Percentiles rank a stretch among this genome's conserved stretches.
Conservation (phyloP, 2,888 invertebrate species). For the Seira ritae region DNA sequence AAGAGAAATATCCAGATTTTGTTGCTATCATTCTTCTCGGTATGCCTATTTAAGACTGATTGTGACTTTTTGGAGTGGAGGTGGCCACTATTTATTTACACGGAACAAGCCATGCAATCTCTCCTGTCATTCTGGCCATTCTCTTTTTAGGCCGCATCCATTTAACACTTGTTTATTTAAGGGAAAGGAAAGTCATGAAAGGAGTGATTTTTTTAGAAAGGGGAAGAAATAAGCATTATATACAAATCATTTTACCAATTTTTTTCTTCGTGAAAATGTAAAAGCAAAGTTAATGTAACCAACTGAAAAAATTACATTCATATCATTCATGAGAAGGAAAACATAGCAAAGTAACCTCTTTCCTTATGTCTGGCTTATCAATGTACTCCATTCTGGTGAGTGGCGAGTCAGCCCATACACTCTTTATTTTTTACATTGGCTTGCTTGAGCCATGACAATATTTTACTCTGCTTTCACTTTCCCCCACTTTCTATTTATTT, state of each 20-base stretch:
- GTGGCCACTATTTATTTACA: background rate
- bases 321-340: background rate
- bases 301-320: background rate
- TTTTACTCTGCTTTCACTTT: slow-evolving; percentile 24
- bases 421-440: no score
- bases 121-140: background rate
- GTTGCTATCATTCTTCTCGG: background rate
- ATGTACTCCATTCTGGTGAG: background rate
- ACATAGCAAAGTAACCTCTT: slow-evolving; percentile 19
- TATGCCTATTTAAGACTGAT: background rate
- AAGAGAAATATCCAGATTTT: slow-evolving; percentile 17
- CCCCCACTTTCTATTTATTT: background rate
- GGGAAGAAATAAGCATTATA: no score
- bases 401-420: no score
- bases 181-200: no score
- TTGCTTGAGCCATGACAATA: slow-evolving; percentile 6
- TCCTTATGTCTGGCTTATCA: background rate
- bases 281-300: no score
- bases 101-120: background rate
- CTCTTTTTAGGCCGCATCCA: background rate
- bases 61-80: background rate
- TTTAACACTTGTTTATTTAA: background rate
- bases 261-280: no score
- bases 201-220: no score
- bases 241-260: no score